phyloP scores from a whole-genome alignment of 2,113 vertebrate species.

The Sander vitreus region DNA sequence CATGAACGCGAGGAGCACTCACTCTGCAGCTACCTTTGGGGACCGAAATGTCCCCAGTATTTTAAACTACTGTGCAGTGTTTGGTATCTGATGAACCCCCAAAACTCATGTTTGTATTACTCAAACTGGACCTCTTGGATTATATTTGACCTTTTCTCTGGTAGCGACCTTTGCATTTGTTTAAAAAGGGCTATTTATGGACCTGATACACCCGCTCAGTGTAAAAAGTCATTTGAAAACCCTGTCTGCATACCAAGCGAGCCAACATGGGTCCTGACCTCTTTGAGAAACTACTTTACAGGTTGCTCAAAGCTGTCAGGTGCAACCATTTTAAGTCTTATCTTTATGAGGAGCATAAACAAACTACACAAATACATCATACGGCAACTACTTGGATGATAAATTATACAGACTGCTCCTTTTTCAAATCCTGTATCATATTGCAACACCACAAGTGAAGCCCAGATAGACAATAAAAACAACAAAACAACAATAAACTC shows the following conservation, averaged over 20 bases:
- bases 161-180: background rate
- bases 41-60: too few relatives aligned
- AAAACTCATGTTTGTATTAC: background rate
- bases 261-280: slow-evolving; percentile 19
- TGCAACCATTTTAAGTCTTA: slow-evolving; percentile 19
- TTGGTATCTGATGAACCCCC: background rate
- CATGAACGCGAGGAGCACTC: too few relatives aligned
- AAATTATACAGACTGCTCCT: slow-evolving; percentile 10
- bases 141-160: background rate
- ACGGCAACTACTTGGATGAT: slow-evolving; percentile 6
- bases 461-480: background rate
- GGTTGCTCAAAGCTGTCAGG: slow-evolving; percentile 25
- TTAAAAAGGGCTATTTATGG: background rate
- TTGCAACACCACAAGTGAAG: slow-evolving; percentile 17
- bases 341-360: slow-evolving; percentile 33
- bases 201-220: background rate
- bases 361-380: slow-evolving; percentile 9
- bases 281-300: slow-evolving; percentile 7
- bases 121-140: background rate
- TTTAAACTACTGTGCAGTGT: background rate
- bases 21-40: too few relatives aligned
- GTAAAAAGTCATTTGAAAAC: slow-evolving; percentile 13
- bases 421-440: slow-evolving; percentile 26
- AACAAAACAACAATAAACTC: slow-evolving; percentile 7
- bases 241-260: slow-evolving; percentile 35